These are phyloP conservation scores for Notothenia rossii DNA, from an alignment of 2,113 vertebrate species.

Conservation along the genomic window DNA sequence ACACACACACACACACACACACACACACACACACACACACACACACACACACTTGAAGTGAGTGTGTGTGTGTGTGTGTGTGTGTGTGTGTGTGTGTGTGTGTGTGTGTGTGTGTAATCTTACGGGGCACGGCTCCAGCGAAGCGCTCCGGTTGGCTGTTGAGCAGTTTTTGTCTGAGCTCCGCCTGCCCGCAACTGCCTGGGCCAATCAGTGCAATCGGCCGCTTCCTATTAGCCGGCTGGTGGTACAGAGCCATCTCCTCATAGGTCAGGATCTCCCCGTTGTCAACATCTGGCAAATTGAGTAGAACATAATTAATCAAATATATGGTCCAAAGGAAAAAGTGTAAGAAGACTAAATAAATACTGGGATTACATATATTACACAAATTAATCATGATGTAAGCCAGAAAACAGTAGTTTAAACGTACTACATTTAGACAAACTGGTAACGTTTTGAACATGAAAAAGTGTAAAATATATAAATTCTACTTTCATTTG, in stretches of 20 bases:
- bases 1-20: too few species aligned
- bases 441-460: neutral
- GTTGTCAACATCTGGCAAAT: constrained; percentile 90
- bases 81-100: neutral
- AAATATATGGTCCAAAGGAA: neutral
- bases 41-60: too few species aligned
- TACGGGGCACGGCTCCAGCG: constrained; percentile 93
- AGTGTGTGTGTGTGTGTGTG: neutral
- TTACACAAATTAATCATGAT: neutral
- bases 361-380: neutral
- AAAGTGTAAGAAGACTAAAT: neutral
- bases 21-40: too few species aligned
- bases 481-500: too few species aligned
- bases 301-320: neutral
- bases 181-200: constrained; percentile 92
- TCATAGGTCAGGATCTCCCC: constrained; percentile 98
- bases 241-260: constrained; percentile 99
- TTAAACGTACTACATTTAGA: neutral
- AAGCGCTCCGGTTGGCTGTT: constrained; percentile 92
- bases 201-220: constrained; percentile 96
- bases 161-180: constrained; percentile 92
- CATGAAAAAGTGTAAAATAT: too few species aligned
- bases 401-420: neutral
- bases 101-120: constrained; percentile 54
- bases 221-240: constrained; percentile 96